Percentiles rank a stretch among this genome's conserved stretches.
Evolutionary conservation across 2,797 vertebrate species (phyloP).

Genomic region (Hydrophis major): DNA sequence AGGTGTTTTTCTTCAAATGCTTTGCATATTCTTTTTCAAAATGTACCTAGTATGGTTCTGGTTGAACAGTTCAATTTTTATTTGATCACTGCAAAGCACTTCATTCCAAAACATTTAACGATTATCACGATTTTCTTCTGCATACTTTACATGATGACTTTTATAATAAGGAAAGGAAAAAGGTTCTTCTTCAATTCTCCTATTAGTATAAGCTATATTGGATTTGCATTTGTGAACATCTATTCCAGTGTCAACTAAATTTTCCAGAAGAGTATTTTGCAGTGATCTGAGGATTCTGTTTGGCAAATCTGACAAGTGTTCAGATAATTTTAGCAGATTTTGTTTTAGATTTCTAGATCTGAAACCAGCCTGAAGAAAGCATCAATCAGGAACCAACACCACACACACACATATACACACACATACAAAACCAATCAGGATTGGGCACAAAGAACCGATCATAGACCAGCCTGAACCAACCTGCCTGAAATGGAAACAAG

Average conservation of each 20-base stretch:
- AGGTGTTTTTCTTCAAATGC: not conserved
- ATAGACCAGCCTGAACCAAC: not conserved
- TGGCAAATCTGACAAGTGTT: not conserved
- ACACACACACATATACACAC: too few relatives aligned
- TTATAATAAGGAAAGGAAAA: not conserved
- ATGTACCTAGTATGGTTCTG: not conserved
- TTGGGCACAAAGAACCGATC: not conserved
- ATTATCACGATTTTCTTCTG: not conserved
- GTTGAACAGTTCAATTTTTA: not conserved
- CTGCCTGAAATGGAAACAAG: not conserved
- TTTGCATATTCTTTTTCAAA: not conserved
- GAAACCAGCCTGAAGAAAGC: not conserved
- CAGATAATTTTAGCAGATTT: not conserved
- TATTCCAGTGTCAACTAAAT: not conserved
- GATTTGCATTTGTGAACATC: not conserved
- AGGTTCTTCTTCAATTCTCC: not conserved
- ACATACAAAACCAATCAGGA: too few relatives aligned
- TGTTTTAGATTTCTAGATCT: not conserved
- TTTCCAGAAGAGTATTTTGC: not conserved
- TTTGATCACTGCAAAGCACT: not conserved
- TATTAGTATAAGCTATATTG: not conserved
- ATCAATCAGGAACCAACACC: not conserved
- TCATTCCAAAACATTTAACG: not conserved
- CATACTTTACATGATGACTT: not conserved
- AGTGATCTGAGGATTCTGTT: not conserved